Evolutionary conservation across 2,888 invertebrate genomes (phyloP).

Genomic region (Gasteruption jaculator): DNA sequence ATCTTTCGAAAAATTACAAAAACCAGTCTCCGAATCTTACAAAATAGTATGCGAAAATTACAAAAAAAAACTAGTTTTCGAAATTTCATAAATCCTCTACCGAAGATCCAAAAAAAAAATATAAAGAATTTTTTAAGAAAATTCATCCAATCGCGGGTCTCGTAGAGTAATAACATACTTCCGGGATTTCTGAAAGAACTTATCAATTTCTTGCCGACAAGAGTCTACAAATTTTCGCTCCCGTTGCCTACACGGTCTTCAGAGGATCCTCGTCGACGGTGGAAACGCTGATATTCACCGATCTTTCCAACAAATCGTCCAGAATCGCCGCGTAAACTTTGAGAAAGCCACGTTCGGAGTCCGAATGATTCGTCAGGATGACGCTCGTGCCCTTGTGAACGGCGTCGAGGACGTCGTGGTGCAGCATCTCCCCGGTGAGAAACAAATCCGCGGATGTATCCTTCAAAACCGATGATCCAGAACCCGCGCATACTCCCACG

Average conservation of each 20-base stretch:
- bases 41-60: too few species aligned
- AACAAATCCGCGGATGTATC: constrained; percentile 73
- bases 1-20: too few species aligned
- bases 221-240: too few species aligned
- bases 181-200: too few species aligned
- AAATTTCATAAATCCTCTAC: too few species aligned
- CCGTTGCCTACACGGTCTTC: constrained; percentile 63
- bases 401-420: constrained; percentile 89
- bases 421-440: constrained; percentile 91
- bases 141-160: too few species aligned
- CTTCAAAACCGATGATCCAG: constrained; percentile 75
- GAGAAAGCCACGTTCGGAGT: constrained; percentile 88
- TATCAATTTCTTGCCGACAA: too few species aligned
- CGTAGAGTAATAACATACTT: too few species aligned
- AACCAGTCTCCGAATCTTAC: too few species aligned
- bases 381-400: constrained; percentile 74
- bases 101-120: too few species aligned
- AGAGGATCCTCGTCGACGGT: constrained; percentile 75
- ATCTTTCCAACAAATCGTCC: constrained; percentile 48
- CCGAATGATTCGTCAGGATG: constrained; percentile 87
- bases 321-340: constrained; percentile 57
- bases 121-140: too few species aligned
- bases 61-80: too few species aligned
- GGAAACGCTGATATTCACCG: constrained; percentile 66
- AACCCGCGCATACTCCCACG: constrained; percentile 87